Conservation (phyloP, 2,113 vertebrate genomes). For the Scomber scombrus region DNA sequence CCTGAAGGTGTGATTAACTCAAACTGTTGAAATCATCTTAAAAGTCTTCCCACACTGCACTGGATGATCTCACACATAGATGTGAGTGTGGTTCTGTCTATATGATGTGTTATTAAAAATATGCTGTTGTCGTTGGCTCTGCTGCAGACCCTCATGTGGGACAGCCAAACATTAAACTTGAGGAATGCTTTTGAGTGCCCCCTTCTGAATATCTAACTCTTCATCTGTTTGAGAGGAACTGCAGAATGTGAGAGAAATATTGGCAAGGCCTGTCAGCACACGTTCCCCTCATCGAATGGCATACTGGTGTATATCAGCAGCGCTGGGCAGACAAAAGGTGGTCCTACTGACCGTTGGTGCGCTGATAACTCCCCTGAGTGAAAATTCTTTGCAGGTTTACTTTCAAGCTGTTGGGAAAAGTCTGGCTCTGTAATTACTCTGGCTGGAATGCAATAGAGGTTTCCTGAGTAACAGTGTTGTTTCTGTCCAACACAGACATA, state of each 20-base stretch:
- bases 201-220: conserved; percentile 45
- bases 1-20: conserved; percentile 23
- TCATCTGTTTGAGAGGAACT: conserved; percentile 40
- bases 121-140: conserved; percentile 61
- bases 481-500: conserved; percentile 61
- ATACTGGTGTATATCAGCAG: conserved; percentile 33
- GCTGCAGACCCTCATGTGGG: conserved; percentile 50
- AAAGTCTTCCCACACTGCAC: conserved; percentile 5
- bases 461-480: conserved; percentile 65
- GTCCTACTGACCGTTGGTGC: background rate
- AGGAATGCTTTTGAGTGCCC: conserved; percentile 66
- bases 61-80: conserved; percentile 24
- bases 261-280: conserved; percentile 56
- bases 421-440: conserved; percentile 72
- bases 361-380: conserved; percentile 42
- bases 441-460: conserved; percentile 65
- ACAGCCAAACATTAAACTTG: conserved; percentile 47
- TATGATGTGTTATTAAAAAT: conserved; percentile 39
- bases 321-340: conserved; percentile 42
- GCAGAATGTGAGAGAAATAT: conserved; percentile 34
- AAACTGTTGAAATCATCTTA: conserved; percentile 20
- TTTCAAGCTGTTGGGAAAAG: conserved; percentile 65
- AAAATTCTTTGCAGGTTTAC: conserved; percentile 45
- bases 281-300: conserved; percentile 20
- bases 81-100: conserved; percentile 10